Base-by-base conservation (phyloP, 2,888 invertebrate species). In the Cryptocephalus moraei region DNA sequence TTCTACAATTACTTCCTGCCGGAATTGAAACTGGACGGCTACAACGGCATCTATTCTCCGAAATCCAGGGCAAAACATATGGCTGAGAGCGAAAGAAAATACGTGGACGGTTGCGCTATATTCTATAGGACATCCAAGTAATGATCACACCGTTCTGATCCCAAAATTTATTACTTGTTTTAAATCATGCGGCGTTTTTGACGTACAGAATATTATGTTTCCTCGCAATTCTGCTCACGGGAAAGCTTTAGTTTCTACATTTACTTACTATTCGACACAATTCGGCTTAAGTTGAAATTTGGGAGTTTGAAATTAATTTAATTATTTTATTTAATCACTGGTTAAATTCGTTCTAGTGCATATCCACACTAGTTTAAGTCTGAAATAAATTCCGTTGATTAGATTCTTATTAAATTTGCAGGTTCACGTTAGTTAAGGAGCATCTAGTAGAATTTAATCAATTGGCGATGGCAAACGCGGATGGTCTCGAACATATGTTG, bases 51-150 rank as follows among this genome's bases (percentile, higher is more conserved):
- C 58, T 97, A 96, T 73, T 92, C 94, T 33, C 95, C 97, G 1
- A 99, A 99, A 73, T 95, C 96, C 1, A 81, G 99, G 48, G 97
- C 97, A 42, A 94, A 96, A 71, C 97, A 96, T 48, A 99, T 99
- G 97, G 82, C 85, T 1, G 96, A 96, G 66, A 85, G 88, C 59
- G 97, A 99, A 68, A 78, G 93, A 64, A 96, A 95, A 74, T 93
- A 90, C 73, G 99, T 99, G 46, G 99, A 99, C 69, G 99, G 99
- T 55, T 99, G 97, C 77, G 97, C 97, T 57, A 97, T 99, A 66
- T 97, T 99, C 77, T 99, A 86, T 75, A 84, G 91, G 71, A 84
- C 87, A 67, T 83, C 86, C 66, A 93, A 93, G 91, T 91, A 72
- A 79, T 39, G 22, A 22, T 6, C 22, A 22, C 22, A 6, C 22